phyloP scores from a whole-genome alignment of 1,140 invertebrate genomes.

The Patella vulgata region DNA sequence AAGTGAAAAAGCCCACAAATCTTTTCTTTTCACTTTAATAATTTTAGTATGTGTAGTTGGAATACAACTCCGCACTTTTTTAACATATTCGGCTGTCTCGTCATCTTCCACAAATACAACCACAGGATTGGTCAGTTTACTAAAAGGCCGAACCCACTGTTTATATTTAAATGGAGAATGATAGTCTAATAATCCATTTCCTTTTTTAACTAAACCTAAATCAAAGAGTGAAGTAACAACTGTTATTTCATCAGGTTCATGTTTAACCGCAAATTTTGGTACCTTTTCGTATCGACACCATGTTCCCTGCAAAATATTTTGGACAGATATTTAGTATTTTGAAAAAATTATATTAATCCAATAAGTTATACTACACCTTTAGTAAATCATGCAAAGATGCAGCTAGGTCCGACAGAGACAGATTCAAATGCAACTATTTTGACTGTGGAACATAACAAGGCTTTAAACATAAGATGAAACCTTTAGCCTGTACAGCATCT shows the following conservation, averaged over 20 bases:
- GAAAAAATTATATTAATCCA: background rate
- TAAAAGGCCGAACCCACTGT: constrained; percentile 36
- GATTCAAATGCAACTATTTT: too few species aligned
- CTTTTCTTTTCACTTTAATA: constrained; percentile 28
- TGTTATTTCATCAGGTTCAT: constrained; percentile 32
- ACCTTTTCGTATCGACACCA: constrained; percentile 22
- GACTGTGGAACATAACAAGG: too few species aligned
- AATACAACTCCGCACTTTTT: constrained; percentile 20
- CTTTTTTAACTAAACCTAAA: constrained; percentile 34
- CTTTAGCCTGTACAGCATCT: too few species aligned
- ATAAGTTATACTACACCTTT: background rate
- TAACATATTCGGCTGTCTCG: constrained; percentile 23
- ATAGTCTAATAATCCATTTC: constrained; percentile 14
- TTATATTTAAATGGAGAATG: constrained; percentile 31
- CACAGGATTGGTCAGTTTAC: constrained; percentile 35
- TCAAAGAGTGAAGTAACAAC: constrained; percentile 42
- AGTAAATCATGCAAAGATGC: background rate
- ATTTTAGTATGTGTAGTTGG: constrained; percentile 33
- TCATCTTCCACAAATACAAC: constrained; percentile 40
- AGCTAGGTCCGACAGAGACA: too few species aligned
- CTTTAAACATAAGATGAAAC: too few species aligned
- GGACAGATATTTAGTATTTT: background rate
- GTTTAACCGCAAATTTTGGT: constrained; percentile 11
- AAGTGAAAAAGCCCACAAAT: constrained; percentile 48
- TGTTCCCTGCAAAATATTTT: constrained; percentile 4